Conservation (phyloP, 2,888 invertebrate species). For the Pharmacophagus antenor region DNA sequence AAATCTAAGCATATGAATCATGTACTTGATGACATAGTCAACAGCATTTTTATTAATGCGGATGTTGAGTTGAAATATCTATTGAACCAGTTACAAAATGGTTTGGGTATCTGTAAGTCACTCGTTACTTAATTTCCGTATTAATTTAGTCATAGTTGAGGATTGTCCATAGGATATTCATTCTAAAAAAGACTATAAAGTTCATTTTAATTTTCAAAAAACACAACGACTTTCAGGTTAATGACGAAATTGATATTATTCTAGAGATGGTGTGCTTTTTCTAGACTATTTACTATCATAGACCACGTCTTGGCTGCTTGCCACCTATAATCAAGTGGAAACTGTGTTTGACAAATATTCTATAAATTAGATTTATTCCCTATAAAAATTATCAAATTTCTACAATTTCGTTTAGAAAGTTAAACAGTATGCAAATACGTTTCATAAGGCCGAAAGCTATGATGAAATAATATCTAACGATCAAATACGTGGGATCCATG, state of each 20-base stretch:
- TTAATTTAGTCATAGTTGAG: slow-evolving; percentile 6
- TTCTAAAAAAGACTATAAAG: background rate
- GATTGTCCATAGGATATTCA: background rate
- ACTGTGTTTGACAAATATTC: too few relatives aligned
- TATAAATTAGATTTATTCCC: too few relatives aligned
- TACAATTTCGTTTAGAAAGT: too few relatives aligned
- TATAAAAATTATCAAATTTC: too few relatives aligned
- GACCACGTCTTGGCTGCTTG: too few relatives aligned
- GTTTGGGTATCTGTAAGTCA: slow-evolving; percentile 12
- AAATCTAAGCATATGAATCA: background rate
- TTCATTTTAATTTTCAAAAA: background rate
- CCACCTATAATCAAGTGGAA: too few relatives aligned
- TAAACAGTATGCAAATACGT: too few relatives aligned
- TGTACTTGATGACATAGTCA: background rate
- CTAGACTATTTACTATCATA: too few relatives aligned
- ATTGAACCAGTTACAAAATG: slow-evolving; percentile 13
- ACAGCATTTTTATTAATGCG: slow-evolving; percentile 11
- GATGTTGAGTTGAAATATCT: slow-evolving; percentile 13
- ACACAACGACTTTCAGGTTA: background rate
- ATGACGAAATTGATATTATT: too few relatives aligned
- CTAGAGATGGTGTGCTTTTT: too few relatives aligned
- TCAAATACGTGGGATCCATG: background rate
- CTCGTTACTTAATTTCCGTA: slow-evolving; percentile 1
- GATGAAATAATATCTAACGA: too few relatives aligned
- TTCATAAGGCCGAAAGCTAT: too few relatives aligned